These are phyloP conservation scores for Mola mola DNA, from an alignment of 2,113 vertebrate species.

Conservation along the genomic window DNA sequence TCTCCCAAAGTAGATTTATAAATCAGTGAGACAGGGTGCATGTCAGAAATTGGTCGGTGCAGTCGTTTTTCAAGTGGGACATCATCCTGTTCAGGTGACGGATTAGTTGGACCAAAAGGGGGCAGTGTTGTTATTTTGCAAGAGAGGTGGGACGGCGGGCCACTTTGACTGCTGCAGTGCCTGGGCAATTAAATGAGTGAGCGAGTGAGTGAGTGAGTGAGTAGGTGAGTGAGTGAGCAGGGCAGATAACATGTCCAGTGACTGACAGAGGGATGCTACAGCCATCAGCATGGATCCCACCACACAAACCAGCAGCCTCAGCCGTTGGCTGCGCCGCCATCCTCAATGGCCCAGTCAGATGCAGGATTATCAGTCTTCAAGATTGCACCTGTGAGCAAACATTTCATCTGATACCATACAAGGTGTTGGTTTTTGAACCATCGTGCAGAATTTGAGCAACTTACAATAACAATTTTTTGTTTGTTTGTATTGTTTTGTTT, in stretches of 20 bases:
- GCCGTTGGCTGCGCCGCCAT: constrained; percentile 56
- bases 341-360: constrained; percentile 52
- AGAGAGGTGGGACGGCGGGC: constrained; percentile 29
- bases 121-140: constrained; percentile 83
- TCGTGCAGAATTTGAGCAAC: constrained; percentile 31
- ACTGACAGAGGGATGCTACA: constrained; percentile 77
- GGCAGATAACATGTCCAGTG: constrained; percentile 72
- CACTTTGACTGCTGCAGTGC: constrained; percentile 55
- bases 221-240: constrained; percentile 50
- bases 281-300: constrained; percentile 77
- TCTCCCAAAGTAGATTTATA: constrained; percentile 65
- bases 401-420: constrained; percentile 57
- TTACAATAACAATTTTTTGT: too few species aligned
- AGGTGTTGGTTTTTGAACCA: constrained; percentile 41
- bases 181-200: constrained; percentile 53
- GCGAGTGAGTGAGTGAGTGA: constrained; percentile 68
- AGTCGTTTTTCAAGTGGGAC: constrained; percentile 69
- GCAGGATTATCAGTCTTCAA: constrained; percentile 70
- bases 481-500: too few species aligned
- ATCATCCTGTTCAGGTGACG: constrained; percentile 46
- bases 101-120: constrained; percentile 75
- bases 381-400: constrained; percentile 62
- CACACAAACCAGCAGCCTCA: constrained; percentile 52
- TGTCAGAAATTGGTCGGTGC: constrained; percentile 63
- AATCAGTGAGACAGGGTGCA: constrained; percentile 69